phyloP scores from a whole-genome alignment of 1,140 invertebrate species.

The Neoseiulus cucumeris region DNA sequence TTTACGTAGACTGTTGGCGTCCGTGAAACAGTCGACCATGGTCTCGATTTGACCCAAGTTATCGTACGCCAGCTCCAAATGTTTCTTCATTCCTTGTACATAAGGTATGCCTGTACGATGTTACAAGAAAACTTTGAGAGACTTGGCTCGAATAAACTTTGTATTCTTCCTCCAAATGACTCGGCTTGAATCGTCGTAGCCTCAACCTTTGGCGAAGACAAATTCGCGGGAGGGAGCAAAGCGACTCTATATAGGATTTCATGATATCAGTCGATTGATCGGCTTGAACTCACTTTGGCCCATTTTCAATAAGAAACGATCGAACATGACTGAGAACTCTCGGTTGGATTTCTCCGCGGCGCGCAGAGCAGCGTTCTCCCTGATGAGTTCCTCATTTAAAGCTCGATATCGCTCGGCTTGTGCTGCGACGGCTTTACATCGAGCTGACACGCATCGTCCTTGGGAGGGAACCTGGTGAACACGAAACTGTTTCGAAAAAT shows the following conservation, averaged over 20 bases:
- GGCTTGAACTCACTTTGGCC: neutral
- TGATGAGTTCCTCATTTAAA: neutral
- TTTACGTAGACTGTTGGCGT: neutral
- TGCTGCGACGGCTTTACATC: neutral
- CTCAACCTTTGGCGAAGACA: no score
- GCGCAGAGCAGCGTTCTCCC: neutral
- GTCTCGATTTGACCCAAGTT: neutral
- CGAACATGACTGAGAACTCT: neutral
- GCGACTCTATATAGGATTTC: no score
- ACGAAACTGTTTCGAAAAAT: no score
- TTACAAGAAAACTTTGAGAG: no score
- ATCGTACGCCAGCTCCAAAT: neutral
- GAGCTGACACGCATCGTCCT: neutral
- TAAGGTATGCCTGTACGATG: neutral
- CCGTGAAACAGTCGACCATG: neutral
- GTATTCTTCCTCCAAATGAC: no score
- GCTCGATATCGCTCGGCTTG: neutral
- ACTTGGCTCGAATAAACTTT: no score
- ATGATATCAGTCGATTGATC: no score
- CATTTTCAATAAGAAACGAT: neutral
- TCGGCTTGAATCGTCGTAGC: no score
- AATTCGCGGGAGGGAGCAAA: no score
- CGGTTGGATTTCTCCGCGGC: neutral
- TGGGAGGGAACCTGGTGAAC: no score
- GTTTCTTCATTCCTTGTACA: slow-evolving; percentile 3